A percentile compares a stretch with the other conserved stretches of the same genome.
Conservation (phyloP, 2,113 vertebrate species). For the Rhinoderma darwinii region DNA sequence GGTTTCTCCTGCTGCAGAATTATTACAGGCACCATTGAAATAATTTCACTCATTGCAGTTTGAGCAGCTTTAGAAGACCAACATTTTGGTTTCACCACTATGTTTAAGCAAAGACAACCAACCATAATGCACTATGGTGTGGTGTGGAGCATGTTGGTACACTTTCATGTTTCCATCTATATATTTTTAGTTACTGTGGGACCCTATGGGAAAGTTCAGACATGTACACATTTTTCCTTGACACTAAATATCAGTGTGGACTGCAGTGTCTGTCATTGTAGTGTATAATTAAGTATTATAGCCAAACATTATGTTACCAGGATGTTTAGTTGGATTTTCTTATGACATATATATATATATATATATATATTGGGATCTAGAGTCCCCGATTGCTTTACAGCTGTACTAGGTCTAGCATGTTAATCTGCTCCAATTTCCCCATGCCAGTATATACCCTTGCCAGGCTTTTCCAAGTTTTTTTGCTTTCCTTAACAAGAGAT, state of each 20-base stretch:
- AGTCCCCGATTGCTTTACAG: too few relatives aligned
- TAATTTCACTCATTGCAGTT: background rate
- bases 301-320: too few relatives aligned
- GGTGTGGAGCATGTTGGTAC: background rate
- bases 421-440: too few relatives aligned
- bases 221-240: too few relatives aligned
- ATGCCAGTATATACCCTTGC: too few relatives aligned
- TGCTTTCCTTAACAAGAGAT: too few relatives aligned
- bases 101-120: background rate
- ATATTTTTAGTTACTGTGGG: background rate
- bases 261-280: background rate
- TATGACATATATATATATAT: too few relatives aligned
- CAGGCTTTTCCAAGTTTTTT: too few relatives aligned
- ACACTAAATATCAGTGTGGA: background rate
- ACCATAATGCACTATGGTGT: background rate
- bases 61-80: background rate
- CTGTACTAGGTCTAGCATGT: too few relatives aligned
- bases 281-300: too few relatives aligned
- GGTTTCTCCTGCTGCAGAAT: conserved; percentile 27
- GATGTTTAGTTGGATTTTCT: too few relatives aligned
- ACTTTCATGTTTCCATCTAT: background rate
- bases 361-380: background rate
- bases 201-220: too few relatives aligned
- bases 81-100: background rate
- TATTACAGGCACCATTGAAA: background rate